phyloP scores from a whole-genome alignment of 2,888 invertebrate species.

The Malachius bipustulatus region DNA sequence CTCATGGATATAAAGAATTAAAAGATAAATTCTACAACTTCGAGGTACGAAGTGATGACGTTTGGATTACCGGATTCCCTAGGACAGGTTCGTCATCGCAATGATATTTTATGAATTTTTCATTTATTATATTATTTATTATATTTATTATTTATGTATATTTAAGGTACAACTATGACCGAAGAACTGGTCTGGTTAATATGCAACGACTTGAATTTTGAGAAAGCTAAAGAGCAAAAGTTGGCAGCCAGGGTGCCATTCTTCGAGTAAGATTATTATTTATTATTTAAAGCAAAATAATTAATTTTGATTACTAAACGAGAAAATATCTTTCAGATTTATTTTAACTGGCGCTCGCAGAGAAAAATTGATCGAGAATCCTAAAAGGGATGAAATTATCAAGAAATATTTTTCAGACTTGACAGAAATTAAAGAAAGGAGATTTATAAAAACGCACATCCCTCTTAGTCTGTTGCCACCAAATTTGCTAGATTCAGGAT shows the following conservation, averaged over 20 bases:
- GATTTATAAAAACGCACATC: constrained; percentile 55
- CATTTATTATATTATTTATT: too few relatives aligned
- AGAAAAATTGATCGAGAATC: too few relatives aligned
- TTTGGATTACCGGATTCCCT: constrained; percentile 12
- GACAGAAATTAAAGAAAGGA: constrained; percentile 12
- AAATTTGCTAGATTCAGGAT: constrained; percentile 38
- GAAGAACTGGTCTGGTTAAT: constrained; percentile 82
- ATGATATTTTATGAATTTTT: too few relatives aligned
- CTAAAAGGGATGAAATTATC: too few relatives aligned
- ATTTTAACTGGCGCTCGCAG: too few relatives aligned
- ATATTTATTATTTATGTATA: too few relatives aligned
- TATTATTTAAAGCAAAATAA: constrained; percentile 4
- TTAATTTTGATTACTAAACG: too few relatives aligned
- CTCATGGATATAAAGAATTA: too few relatives aligned
- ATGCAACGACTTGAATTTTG: constrained; percentile 59
- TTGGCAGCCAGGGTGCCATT: constrained; percentile 11
- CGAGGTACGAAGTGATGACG: constrained; percentile 9
- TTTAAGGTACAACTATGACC: constrained; percentile 71
- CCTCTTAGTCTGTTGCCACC: constrained; percentile 55
- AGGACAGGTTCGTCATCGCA: constrained; percentile 10
- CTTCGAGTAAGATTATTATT: constrained; percentile 11
- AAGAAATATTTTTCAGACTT: constrained; percentile 18
- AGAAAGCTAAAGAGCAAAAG: constrained; percentile 42
- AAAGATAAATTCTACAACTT: constrained; percentile 12
- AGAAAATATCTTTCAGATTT: too few relatives aligned